A percentile compares a stretch with the other conserved stretches of the same genome.
phyloP scores from a whole-genome alignment of 2,888 invertebrate species.

The Mesoligia furuncula region DNA sequence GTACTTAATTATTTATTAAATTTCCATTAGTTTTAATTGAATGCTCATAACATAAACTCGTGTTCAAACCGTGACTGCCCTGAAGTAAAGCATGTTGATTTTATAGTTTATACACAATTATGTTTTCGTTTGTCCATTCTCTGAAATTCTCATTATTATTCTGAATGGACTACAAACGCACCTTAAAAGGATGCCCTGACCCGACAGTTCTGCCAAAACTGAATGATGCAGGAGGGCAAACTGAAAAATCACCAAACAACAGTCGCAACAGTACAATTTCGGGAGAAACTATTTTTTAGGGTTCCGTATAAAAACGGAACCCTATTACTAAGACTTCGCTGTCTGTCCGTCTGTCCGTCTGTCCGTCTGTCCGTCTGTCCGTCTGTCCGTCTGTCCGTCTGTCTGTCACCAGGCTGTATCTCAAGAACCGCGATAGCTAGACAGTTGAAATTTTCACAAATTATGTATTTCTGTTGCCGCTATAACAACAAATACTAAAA shows the following conservation, averaged over 20 bases:
- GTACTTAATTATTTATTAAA: not conserved
- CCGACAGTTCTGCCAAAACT: constrained; percentile 18
- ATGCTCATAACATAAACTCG: constrained; percentile 10
- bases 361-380: too few relatives aligned
- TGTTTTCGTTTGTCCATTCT: constrained; percentile 37
- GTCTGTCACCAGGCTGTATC: too few relatives aligned
- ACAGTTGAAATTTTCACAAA: too few relatives aligned
- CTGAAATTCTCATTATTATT: constrained; percentile 51
- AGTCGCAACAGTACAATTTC: not conserved
- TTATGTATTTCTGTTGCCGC: too few relatives aligned
- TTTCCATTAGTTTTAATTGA: constrained; percentile 26
- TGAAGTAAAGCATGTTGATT: constrained; percentile 27
- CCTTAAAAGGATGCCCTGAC: constrained; percentile 22
- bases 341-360: too few relatives aligned
- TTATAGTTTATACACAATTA: constrained; percentile 36
- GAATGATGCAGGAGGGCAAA: not conserved
- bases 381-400: too few relatives aligned
- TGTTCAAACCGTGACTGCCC: constrained; percentile 12
- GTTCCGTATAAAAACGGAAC: too few relatives aligned
- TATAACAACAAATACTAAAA: too few relatives aligned
- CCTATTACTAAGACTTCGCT: too few relatives aligned
- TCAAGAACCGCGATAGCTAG: too few relatives aligned
- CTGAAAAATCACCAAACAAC: constrained; percentile 30
- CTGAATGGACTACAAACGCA: constrained; percentile 30
- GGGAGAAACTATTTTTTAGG: not conserved